These are phyloP conservation scores for Urosaurus nigricauda DNA, from an alignment of 2,797 vertebrate genomes.

Conservation along the genomic window DNA sequence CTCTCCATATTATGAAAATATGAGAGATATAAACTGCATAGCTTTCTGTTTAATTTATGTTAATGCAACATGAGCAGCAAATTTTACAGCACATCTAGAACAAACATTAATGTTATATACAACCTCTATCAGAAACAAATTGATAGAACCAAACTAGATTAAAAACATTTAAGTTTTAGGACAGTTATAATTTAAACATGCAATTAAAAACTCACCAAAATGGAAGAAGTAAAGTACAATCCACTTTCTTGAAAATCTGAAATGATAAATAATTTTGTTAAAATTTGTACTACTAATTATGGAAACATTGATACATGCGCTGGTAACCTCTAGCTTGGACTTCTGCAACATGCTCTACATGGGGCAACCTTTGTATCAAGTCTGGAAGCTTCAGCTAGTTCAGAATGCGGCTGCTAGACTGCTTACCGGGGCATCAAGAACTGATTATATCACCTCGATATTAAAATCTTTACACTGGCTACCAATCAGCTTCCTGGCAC, in stretches of 20 bases:
- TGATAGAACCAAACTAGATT: neutral
- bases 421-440: too few species aligned
- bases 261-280: constrained; percentile 16
- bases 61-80: neutral
- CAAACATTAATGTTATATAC: neutral
- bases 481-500: too few species aligned
- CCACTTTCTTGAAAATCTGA: constrained; percentile 35
- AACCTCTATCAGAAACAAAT: neutral
- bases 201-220: constrained; percentile 29
- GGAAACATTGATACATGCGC: too few species aligned
- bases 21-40: neutral
- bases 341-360: too few species aligned
- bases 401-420: too few species aligned
- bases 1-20: constrained; percentile 11
- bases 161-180: neutral
- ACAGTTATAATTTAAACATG: neutral
- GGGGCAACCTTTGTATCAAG: too few species aligned
- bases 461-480: too few species aligned
- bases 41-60: neutral
- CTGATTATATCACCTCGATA: too few species aligned
- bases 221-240: constrained; percentile 11
- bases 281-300: neutral
- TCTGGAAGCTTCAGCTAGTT: too few species aligned
- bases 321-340: too few species aligned
- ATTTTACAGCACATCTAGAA: neutral